Conservation (phyloP, 2,797 vertebrate genomes). For the Saxicola maurus region DNA sequence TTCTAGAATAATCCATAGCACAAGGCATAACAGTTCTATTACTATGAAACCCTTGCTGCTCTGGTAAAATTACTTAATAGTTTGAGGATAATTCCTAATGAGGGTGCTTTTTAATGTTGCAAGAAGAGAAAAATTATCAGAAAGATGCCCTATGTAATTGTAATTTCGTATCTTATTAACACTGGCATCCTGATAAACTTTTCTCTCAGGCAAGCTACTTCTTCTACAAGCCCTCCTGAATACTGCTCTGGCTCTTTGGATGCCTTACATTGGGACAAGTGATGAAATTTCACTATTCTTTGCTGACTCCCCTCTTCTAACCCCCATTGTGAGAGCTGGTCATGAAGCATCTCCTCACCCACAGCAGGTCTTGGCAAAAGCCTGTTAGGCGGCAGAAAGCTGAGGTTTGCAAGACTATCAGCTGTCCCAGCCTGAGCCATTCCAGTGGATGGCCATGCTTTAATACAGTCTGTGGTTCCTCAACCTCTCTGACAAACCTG, state of each 20-base stretch:
- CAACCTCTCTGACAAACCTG: neutral
- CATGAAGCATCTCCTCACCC: neutral
- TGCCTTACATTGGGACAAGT: neutral
- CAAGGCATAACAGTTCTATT: neutral
- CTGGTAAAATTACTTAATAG: neutral
- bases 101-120: neutral
- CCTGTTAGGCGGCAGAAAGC: neutral
- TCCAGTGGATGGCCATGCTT: neutral
- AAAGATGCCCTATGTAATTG: neutral
- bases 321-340: accelerated
- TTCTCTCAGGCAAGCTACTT: neutral
- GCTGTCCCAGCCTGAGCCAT: neutral
- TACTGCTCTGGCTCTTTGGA: neutral
- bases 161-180: neutral
- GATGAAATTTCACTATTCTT: neutral
- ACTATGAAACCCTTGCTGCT: neutral
- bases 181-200: neutral
- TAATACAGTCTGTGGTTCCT: neutral
- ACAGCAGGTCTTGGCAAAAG: neutral
- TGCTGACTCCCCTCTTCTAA: neutral
- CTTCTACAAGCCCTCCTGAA: neutral
- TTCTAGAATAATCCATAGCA: neutral
- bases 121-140: neutral
- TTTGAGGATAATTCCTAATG: neutral
- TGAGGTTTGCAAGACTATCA: neutral